Base-by-base conservation (phyloP, 1,140 invertebrate species). In the Leguminivora glycinivorella region DNA sequence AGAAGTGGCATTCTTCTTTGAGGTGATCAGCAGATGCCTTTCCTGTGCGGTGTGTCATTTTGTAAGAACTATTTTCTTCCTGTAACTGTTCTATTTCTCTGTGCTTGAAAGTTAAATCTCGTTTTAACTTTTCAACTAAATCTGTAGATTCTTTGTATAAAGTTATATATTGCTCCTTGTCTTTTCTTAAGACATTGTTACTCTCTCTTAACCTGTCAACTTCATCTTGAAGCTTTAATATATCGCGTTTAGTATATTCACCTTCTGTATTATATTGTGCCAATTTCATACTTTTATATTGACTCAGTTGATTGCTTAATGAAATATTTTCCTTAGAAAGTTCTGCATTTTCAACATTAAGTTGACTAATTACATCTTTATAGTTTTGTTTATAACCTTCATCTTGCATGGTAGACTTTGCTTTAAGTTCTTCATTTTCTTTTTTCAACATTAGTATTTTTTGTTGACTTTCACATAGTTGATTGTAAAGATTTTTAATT, bases 391-490 rank as follows among this genome's bases (percentile, higher is more conserved):
- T 89, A 69, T 73, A 81, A 71, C 73, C 78, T 52, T 88, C 81
- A 70, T 83, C 72, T 70, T 78, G 47, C 43, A 70, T 70, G 63
- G 58, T 47, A 68, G 76, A 70, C 72, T 82, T 83, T 56, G 14
- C 71, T 75, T 79, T 85, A 10, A 89, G 72, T 68, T 89, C 83
- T 76, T 89, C 87, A 85, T 89, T 91, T 78, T 92, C 87, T 85
- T 91, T 92, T 76, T 86, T 88, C 40, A 92, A 74, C 83, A 86
- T 87, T 52, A 89, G 79, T 31, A 90, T 83, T 72, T 86, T 88
- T 75, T 90, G 89, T 74, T 92, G 89, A 84, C 83, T 84, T 77
- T 92, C 89, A 88, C 81, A 92, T 68, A 88, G 77, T 76, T 83
- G 91, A 34, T 71, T 78, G 76, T 90, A 83, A 43, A 88, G 77